Evolutionary conservation across 2,113 vertebrate genomes (phyloP), one percentile per base, ranked within the genome.

Genomic region (Lethenteron reissneri): DNA sequence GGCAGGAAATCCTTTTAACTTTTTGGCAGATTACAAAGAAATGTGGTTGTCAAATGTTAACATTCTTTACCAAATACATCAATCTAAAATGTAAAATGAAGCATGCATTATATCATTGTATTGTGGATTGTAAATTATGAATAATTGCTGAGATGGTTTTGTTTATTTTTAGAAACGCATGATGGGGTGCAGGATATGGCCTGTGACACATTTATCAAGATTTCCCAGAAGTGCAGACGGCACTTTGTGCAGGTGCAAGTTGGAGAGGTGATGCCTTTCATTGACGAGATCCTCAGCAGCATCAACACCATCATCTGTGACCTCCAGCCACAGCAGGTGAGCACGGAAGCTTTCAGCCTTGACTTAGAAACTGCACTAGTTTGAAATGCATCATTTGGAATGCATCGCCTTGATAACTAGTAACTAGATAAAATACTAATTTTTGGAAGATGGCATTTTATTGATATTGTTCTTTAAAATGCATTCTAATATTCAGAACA

Each of bases 271-370:
- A 99, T 99, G 94, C 94, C 94, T 5, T 99, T 97, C 76, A 99
- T 97, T 64, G 94, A 97, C 73, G 94, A 99, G 75, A 99, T 99
- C 78, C 82, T 99, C 76, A 99, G 95, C 83, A 99, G 96, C 75
- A 99, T 99, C 75, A 99, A 99, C 82, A 99, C 92, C 73, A 97
- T 99, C 78, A 99, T 99, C 79, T 99, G 94, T 80, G 94, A 99
- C 81, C 87, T 99, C 73, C 94, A 99, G 70, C 92, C 94, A 56
- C 92, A 99, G 11, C 94, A 99, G 89, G 94, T 99, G 80, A 10
- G 78, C 11, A 41, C 6, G 25, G 25, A 25, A 25, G 25, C 25
- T 25, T 25, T 25, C 25, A 25, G 25, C 25, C 25, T 25, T 41
- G 41, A 41, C 41, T 41, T 41, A 41, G 41, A 41, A 41, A 41